These are phyloP conservation scores for Psophia crepitans DNA, from an alignment of 2,113 vertebrate genomes.

Conservation along the genomic window DNA sequence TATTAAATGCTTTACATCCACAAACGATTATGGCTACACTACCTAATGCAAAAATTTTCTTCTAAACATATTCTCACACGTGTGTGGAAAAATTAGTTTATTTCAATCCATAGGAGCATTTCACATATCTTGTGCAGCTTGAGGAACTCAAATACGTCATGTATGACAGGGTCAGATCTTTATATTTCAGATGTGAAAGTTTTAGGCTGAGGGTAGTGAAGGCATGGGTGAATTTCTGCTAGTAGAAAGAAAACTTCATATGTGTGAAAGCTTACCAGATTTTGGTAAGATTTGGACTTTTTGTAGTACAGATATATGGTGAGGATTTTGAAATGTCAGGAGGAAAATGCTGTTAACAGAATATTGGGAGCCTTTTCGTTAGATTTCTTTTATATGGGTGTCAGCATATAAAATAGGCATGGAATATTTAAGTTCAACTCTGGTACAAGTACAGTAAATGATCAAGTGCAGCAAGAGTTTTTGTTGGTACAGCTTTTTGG, in stretches of 20 bases:
- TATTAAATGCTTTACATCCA: not conserved
- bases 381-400: constrained; percentile 18
- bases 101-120: not conserved
- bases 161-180: not conserved
- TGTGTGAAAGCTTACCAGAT: not conserved
- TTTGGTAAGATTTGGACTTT: not conserved
- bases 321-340: not conserved
- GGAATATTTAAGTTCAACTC: constrained; percentile 43
- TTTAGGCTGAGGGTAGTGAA: not conserved
- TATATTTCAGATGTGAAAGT: not conserved
- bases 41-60: not conserved
- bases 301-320: not conserved
- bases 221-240: not conserved
- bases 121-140: not conserved
- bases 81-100: not conserved
- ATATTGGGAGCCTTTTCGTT: not conserved
- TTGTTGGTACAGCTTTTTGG: constrained; percentile 68
- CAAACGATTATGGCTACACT: not conserved
- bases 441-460: constrained; percentile 46
- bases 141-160: not conserved
- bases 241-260: not conserved
- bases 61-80: not conserved
- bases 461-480: constrained; percentile 55
- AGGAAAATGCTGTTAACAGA: not conserved
- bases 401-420: constrained; percentile 5